A percentile compares a stretch with the other conserved stretches of the same genome.
Conservation (phyloP, 2,888 invertebrate genomes). For the Cyrtodaria siliqua region DNA sequence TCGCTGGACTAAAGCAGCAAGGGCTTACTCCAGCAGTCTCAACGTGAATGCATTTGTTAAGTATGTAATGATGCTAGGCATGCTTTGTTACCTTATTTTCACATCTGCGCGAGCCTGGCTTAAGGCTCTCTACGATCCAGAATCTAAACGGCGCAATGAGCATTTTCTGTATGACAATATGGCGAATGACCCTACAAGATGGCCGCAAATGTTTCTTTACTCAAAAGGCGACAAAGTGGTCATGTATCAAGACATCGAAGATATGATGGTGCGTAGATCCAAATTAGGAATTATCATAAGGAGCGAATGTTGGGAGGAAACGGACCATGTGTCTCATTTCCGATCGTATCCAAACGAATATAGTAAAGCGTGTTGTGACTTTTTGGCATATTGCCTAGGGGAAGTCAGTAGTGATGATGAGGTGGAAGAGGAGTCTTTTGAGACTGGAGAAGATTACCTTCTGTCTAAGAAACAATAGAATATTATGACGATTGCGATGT, state of each 20-base stretch:
- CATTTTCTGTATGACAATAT: constrained; percentile 73
- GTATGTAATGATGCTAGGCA: constrained; percentile 86
- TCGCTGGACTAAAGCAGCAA: constrained; percentile 66
- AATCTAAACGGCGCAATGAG: constrained; percentile 46
- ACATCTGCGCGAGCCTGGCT: constrained; percentile 49
- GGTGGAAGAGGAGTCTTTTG: constrained; percentile 22
- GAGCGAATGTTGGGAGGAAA: constrained; percentile 90
- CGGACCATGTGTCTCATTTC: constrained; percentile 92
- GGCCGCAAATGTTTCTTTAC: constrained; percentile 91
- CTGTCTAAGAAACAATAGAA: constrained; percentile 34
- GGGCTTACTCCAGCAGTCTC: constrained; percentile 69
- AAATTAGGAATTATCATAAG: constrained; percentile 89
- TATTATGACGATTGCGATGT: too few relatives aligned
- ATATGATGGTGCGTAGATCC: constrained; percentile 88
- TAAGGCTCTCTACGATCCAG: constrained; percentile 32
- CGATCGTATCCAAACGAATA: constrained; percentile 87
- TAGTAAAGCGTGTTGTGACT: constrained; percentile 75
- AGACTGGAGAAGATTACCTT: constrained; percentile 41
- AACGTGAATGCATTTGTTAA: constrained; percentile 66
- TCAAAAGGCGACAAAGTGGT: constrained; percentile 91
- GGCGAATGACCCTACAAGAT: constrained; percentile 88
- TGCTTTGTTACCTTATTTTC: constrained; percentile 68
- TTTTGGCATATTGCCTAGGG: constrained; percentile 59
- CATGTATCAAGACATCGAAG: constrained; percentile 90
- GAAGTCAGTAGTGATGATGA: constrained; percentile 8